These are phyloP conservation scores for Austrofundulus limnaeus DNA, from an alignment of 2,113 vertebrate genomes.

Conservation along the genomic window DNA sequence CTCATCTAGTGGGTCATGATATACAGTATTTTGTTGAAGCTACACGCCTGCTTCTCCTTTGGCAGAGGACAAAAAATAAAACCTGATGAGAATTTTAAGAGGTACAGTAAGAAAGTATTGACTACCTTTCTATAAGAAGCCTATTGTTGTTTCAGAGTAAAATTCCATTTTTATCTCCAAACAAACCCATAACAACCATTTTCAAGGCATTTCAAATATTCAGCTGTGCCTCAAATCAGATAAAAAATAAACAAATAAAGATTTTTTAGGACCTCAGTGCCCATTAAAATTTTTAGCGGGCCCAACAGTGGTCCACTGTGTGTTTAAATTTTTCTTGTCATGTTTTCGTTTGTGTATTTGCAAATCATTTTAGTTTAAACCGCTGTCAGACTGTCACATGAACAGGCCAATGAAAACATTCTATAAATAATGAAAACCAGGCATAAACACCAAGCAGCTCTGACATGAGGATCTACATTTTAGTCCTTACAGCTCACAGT, in stretches of 20 bases:
- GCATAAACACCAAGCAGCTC: constrained; percentile 16
- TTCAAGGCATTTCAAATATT: not conserved
- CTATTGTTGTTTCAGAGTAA: no score
- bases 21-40: no score
- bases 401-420: constrained; percentile 4
- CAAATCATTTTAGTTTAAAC: not conserved
- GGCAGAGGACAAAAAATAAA: not conserved
- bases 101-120: not conserved
- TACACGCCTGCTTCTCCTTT: no score
- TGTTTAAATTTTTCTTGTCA: constrained; percentile 6
- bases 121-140: no score
- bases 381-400: constrained; percentile 7
- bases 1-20: no score
- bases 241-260: not conserved
- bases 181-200: not conserved
- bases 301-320: not conserved
- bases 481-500: not conserved
- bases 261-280: not conserved
- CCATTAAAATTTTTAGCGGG: not conserved
- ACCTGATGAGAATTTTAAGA: not conserved
- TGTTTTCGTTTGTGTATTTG: constrained; percentile 11
- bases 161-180: no score
- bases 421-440: constrained; percentile 24
- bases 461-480: constrained; percentile 8
- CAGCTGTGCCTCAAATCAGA: rapidly evolving